These are phyloP conservation scores for Lindbergichthys nudifrons DNA, from an alignment of 2,797 vertebrate genomes.

Conservation along the genomic window DNA sequence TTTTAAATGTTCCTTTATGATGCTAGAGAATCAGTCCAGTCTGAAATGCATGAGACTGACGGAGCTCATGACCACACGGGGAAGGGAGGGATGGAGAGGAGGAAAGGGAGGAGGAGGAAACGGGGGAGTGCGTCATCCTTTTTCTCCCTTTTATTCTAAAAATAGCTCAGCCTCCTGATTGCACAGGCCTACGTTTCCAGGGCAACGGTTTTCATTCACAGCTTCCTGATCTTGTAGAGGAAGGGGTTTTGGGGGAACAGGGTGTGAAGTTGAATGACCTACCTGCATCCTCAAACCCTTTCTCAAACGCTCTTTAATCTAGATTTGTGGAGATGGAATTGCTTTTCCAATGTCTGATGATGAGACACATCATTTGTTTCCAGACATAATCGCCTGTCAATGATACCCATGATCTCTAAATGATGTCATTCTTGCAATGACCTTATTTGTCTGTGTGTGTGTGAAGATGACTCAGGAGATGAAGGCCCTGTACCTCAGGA, in stretches of 20 bases:
- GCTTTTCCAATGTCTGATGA: slow-evolving; percentile 15
- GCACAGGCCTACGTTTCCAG: slow-evolving; percentile 79
- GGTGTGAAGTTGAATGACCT: slow-evolving; percentile 63
- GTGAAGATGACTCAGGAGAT: slow-evolving; percentile 95
- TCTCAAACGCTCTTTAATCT: slow-evolving; percentile 19
- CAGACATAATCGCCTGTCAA: slow-evolving; percentile 1
- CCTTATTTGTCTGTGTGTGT: slow-evolving; percentile 23
- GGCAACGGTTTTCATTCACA: slow-evolving; percentile 86
- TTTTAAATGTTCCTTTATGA: not conserved
- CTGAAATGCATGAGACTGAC: slow-evolving; percentile 46
- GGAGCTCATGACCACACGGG: slow-evolving; percentile 43
- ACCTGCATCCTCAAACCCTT: slow-evolving; percentile 41
- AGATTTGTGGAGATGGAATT: slow-evolving; percentile 24
- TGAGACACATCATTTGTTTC: not conserved
- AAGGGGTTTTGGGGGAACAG: slow-evolving; percentile 46
- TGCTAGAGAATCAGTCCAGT: slow-evolving; percentile 6
- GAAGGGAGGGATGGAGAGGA: slow-evolving; percentile 14
- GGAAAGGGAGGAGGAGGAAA: slow-evolving; percentile 38
- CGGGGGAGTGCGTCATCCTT: slow-evolving; percentile 78
- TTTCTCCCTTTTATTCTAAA: slow-evolving; percentile 76
- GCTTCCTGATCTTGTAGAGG: slow-evolving; percentile 68
- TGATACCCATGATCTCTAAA: not conserved
- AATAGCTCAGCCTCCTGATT: slow-evolving; percentile 79
- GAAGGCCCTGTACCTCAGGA: slow-evolving; percentile 90
- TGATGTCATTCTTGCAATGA: not conserved